Conservation (phyloP, 1,140 invertebrate species). For the Cotesia vestalis region DNA sequence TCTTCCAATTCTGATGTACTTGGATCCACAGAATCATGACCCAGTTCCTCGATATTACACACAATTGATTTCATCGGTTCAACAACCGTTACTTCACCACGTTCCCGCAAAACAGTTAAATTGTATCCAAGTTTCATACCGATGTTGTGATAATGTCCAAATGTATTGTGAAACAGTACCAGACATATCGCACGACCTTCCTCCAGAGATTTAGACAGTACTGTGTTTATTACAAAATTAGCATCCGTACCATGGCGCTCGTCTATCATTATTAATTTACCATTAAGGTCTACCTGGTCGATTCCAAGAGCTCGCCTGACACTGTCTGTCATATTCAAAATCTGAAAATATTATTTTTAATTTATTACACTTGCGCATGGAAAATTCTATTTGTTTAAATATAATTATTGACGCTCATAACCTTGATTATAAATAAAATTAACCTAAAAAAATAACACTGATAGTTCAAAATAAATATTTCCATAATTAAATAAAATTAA, state of each 20-base stretch:
- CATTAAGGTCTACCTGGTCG: constrained; percentile 67
- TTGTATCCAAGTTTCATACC: constrained; percentile 79
- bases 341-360: not conserved
- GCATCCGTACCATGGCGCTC: constrained; percentile 75
- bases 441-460: too few relatives aligned
- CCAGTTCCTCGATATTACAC: constrained; percentile 54
- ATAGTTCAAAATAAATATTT: too few relatives aligned
- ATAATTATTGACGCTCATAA: too few relatives aligned
- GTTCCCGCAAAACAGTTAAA: constrained; percentile 68
- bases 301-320: constrained; percentile 66
- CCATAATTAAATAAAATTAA: too few relatives aligned
- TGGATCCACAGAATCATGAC: constrained; percentile 50
- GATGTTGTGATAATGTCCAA: constrained; percentile 76
- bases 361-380: not conserved
- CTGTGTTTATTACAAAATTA: constrained; percentile 74
- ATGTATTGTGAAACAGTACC: constrained; percentile 74
- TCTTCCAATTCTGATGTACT: constrained; percentile 48
- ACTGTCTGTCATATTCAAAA: constrained; percentile 46
- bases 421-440: too few relatives aligned
- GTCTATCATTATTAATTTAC: constrained; percentile 72
- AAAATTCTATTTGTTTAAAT: too few relatives aligned
- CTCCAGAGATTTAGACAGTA: constrained; percentile 69
- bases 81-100: constrained; percentile 67
- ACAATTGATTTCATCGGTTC: constrained; percentile 68
- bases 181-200: constrained; percentile 70